A percentile compares a stretch with the other conserved stretches of the same genome.
Evolutionary conservation across 2,888 invertebrate species (phyloP).

Genomic region (Agelastica alni): DNA sequence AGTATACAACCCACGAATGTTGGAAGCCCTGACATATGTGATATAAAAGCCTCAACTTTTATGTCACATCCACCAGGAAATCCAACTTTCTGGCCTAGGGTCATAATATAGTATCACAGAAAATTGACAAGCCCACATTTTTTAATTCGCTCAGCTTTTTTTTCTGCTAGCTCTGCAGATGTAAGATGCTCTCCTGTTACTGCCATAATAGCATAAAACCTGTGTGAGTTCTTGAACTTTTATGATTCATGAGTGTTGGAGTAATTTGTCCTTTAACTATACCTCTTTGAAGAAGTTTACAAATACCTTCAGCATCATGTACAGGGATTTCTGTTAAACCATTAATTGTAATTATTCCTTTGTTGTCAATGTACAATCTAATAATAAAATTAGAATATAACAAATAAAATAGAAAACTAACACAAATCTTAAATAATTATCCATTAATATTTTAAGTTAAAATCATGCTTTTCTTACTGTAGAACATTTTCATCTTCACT

Average conservation of each 20-base stretch:
- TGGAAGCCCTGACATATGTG: too few species aligned
- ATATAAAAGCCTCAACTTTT: too few species aligned
- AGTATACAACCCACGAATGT: too few species aligned
- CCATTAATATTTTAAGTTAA: too few species aligned
- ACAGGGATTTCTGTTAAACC: constrained; percentile 92
- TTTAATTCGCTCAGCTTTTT: constrained; percentile 23
- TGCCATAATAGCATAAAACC: constrained; percentile 66
- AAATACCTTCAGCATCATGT: constrained; percentile 80
- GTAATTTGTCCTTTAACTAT: constrained; percentile 88
- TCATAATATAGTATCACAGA: too few species aligned
- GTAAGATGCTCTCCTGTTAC: constrained; percentile 32
- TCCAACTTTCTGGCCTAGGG: too few species aligned
- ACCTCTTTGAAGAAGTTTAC: too few species aligned
- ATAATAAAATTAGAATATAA: too few species aligned
- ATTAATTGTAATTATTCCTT: constrained; percentile 90
- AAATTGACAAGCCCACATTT: too few species aligned
- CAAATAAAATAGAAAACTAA: too few species aligned
- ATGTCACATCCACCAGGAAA: too few species aligned
- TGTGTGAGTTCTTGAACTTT: constrained; percentile 94
- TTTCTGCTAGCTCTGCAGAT: constrained; percentile 20
- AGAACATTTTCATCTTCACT: constrained; percentile 57
- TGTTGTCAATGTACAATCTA: constrained; percentile 63
- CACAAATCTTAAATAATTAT: background rate
- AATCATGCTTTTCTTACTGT: constrained; percentile 33
- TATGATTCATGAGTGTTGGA: constrained; percentile 91